phyloP scores from a whole-genome alignment of 2,888 invertebrate genomes.

The Chymomyza amoena region DNA sequence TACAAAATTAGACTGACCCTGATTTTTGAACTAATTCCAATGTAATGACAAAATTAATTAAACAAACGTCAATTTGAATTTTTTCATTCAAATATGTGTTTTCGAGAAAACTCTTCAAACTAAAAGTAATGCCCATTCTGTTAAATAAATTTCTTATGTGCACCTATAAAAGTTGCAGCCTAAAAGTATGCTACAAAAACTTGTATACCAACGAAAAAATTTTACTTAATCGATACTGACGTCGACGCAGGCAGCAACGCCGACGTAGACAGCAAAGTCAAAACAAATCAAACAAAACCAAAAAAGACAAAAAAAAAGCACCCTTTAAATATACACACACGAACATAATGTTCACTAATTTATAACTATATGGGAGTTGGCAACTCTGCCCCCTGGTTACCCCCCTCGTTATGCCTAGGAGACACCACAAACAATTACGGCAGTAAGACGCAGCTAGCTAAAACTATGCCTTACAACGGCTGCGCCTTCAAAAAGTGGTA shows the following conservation, averaged over 20 bases:
- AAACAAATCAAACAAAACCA: constrained; percentile 42
- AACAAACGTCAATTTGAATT: too few species aligned
- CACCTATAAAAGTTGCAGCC: constrained; percentile 29
- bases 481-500: constrained; percentile 53
- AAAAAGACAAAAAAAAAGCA: constrained; percentile 23
- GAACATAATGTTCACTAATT: constrained; percentile 48
- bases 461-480: constrained; percentile 36
- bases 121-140: not conserved
- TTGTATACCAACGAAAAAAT: constrained; percentile 5
- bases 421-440: constrained; percentile 6
- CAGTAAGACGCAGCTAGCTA: not conserved
- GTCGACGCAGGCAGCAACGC: constrained; percentile 8
- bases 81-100: too few species aligned
- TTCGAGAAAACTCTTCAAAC: not conserved
- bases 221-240: constrained; percentile 15
- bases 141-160: not conserved
- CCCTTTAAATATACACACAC: not conserved
- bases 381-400: not conserved
- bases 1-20: too few species aligned
- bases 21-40: too few species aligned
- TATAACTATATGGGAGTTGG: constrained; percentile 61
- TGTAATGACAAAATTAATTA: too few species aligned
- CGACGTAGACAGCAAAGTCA: not conserved
- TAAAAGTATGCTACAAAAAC: constrained; percentile 56
- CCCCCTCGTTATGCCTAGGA: constrained; percentile 7